Evolutionary conservation across 2,888 invertebrate species (phyloP), one percentile per base, ranked within the genome.

Genomic region (Nymphalis c-album): DNA sequence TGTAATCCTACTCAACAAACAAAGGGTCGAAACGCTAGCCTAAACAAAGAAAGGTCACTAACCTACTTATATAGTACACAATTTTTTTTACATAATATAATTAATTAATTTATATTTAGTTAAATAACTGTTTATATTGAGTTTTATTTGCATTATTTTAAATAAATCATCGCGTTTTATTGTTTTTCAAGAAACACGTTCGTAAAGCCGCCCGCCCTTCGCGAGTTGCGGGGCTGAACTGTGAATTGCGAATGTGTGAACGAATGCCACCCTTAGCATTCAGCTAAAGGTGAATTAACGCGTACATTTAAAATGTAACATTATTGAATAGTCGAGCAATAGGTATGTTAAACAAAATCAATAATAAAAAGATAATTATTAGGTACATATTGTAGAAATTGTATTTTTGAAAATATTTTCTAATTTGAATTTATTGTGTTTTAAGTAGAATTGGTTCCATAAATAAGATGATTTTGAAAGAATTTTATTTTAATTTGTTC

Each of bases 31-130:
- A 70, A 57, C 57, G 40, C 35, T 18, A 40, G 50, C 71, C 73
- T 69, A 73, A 71, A 77, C 81, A 83, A 83, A 83, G 82, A 77
- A 72, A 81, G 73, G 74, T 77, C 76, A 76, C 75, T 73, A 73
- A 76, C 78, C 75, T 67, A 72, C 17, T 62, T 60, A 64, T 63
- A 45, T 46, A 45, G 35, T 18, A 53, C 59, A 31, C 31, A 55
- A 8, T n/a, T 26, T 3, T 3, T 31, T 31, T 31, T 31, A 31
- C 26, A 16, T 66, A 35, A 63, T 48, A 16, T 57, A n/a, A 13
- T 40, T 31, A 6, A 26, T 65, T 48, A 40, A 65, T 55, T 55
- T 17, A 16, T 31, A 6, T n/a, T 22, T 2, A 7, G 7, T 53
- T 0, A 17, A 53, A 53, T 53, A 17, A 31, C 31, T 31, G 8